Evolutionary conservation across 2,888 invertebrate species (phyloP), one percentile per base, ranked within the genome.

Genomic region (Drosophila mimica): DNA sequence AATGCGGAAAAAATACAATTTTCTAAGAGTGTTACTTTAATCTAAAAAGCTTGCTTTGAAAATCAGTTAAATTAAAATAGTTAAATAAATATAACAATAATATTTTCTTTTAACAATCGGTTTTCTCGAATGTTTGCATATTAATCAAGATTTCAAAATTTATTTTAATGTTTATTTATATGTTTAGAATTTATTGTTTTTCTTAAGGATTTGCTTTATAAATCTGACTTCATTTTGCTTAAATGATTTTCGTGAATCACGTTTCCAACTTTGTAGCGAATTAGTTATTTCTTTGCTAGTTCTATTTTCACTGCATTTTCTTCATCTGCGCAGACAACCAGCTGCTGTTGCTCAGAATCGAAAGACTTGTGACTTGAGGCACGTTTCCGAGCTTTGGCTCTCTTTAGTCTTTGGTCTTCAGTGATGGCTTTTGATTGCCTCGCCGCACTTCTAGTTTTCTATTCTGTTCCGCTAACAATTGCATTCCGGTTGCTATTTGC

Each of bases 401-500:
- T 36, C 33, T 53, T 46, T 25, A 43, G n/a, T n/a, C 59, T 64
- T 64, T 11, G 40, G 40, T 61, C 46, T 46, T 46, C 53, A 31
- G 13, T 48, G 43, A 43, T 74, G 38, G 48, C 57, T 74, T 79
- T 52, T 46, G 74, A 58, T 63, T 67, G 58, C 38, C 46, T 66
- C 43, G 43, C 57, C 43, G 43, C 61, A 68, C 57, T 80, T 65
- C 62, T 59, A 43, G 60, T 69, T 76, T 59, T 68, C 54, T 56
- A 49, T 68, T 58, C 52, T 73, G 53, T 66, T 77, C 38, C 36
- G 36, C 40, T 71, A 66, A 79, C 49, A 77, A 80, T 69, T 76
- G 70, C 82, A 90, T 86, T 88, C 87, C 80, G 82, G 80, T 87
- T 83, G 87, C 79, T 79, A 79, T 89, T 79, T 89, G 80, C 87